Percentiles rank a stretch among this genome's conserved stretches.
Conservation (phyloP, 2,888 invertebrate genomes). For the Chydorus sphaericus region DNA sequence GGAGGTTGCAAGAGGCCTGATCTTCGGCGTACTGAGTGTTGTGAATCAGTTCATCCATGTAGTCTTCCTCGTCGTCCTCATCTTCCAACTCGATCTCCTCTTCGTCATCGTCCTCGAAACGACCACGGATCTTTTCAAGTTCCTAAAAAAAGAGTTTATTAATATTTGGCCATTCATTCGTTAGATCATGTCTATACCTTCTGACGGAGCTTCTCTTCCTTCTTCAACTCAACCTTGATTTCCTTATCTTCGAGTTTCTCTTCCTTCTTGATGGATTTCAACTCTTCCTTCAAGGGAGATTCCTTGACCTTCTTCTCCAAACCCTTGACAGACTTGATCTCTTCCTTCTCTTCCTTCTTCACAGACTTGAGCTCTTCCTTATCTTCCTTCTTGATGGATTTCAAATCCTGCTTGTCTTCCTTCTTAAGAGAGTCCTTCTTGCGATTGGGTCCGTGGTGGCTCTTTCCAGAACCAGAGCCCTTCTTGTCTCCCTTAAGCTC, state of each 20-base stretch:
- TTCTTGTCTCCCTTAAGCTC: conserved; percentile 6
- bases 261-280: neutral
- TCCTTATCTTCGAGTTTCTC: neutral
- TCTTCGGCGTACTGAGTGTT: neutral
- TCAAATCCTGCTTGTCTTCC: neutral
- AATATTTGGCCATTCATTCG: neutral
- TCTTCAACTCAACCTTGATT: neutral
- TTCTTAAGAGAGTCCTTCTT: neutral
- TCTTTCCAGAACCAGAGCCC: neutral
- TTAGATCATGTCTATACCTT: neutral
- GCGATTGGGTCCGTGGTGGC: neutral
- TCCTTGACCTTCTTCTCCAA: neutral
- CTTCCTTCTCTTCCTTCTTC: neutral
- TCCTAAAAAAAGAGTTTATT: no score
- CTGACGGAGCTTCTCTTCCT: neutral
- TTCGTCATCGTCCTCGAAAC: neutral
- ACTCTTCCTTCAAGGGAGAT: neutral
- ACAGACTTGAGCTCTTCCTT: neutral
- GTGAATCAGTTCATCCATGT: no score
- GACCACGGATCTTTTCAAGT: neutral
- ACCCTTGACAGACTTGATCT: neutral
- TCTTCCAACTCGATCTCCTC: neutral
- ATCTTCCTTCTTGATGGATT: neutral
- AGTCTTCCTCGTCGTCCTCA: conserved; percentile 1
- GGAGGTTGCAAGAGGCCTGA: conserved; percentile 8